These are phyloP conservation scores for Siderastrea siderea DNA, from an alignment of 92 coral and sea anemone species.

Conservation along the genomic window DNA sequence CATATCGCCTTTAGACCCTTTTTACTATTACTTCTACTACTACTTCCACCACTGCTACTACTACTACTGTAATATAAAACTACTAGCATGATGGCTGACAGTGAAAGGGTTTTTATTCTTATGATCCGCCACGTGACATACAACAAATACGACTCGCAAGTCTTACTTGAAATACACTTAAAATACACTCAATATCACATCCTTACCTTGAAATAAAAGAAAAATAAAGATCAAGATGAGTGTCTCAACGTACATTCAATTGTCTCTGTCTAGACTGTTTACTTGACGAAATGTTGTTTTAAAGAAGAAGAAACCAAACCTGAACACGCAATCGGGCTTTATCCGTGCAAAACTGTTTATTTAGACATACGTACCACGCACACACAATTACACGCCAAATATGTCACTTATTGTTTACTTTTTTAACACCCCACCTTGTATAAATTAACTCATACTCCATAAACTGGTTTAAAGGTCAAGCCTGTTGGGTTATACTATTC, in stretches of 20 bases:
- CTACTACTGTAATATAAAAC: no score
- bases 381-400: no score
- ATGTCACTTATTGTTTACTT: no score
- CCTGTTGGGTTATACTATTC: slow-evolving; percentile 7
- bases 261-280: not conserved
- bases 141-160: not conserved
- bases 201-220: not conserved
- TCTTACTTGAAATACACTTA: not conserved
- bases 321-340: no score
- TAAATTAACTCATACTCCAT: no score
- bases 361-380: no score
- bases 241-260: not conserved
- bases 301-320: not conserved
- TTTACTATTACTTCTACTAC: no score
- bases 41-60: no score
- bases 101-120: not conserved
- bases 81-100: not conserved
- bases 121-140: not conserved
- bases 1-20: no score
- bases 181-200: slow-evolving; percentile 6
- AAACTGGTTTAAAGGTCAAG: slow-evolving; percentile 3
- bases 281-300: not conserved
- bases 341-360: no score
- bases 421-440: no score
- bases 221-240: not conserved